Evolutionary conservation across 1,140 invertebrate genomes (phyloP).

Genomic region (Spodoptera litura): DNA sequence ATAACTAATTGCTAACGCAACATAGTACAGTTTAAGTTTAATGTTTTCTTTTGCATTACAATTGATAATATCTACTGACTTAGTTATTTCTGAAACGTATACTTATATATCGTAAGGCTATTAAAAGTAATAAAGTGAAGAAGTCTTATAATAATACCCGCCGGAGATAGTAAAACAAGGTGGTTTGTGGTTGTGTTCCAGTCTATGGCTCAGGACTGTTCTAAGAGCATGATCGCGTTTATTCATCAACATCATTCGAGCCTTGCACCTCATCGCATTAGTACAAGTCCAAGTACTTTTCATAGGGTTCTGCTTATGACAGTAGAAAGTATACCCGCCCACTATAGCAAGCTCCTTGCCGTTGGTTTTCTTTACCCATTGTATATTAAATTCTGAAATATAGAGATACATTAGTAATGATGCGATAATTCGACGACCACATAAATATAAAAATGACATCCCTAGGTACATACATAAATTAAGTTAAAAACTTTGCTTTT

Average conservation of each 20-base stretch:
- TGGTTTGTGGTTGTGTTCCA: conserved; percentile 19
- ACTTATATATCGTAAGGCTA: no score
- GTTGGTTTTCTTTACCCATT: conserved; percentile 10
- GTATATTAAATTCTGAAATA: neutral
- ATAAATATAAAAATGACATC: no score
- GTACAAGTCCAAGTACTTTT: conserved; percentile 16
- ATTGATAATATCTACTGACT: no score
- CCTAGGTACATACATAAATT: no score
- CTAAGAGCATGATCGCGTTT: neutral
- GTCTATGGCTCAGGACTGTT: neutral
- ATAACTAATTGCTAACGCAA: no score
- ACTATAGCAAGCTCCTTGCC: neutral
- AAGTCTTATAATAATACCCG: neutral
- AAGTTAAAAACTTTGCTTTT: no score
- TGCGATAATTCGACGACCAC: neutral
- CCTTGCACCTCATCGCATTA: conserved; percentile 20
- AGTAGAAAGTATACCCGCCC: conserved; percentile 9
- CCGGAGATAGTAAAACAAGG: neutral
- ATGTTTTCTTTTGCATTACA: no score
- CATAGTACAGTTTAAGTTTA: no score
- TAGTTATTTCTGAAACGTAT: no score
- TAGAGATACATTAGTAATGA: neutral
- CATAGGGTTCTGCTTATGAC: neutral
- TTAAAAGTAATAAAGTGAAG: neutral
- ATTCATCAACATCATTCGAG: conserved; percentile 6